A percentile compares a stretch with the other conserved stretches of the same genome.
These are phyloP conservation scores for Agriopis leucophaearia DNA, from an alignment of 2,888 invertebrate species.

Conservation along the genomic window DNA sequence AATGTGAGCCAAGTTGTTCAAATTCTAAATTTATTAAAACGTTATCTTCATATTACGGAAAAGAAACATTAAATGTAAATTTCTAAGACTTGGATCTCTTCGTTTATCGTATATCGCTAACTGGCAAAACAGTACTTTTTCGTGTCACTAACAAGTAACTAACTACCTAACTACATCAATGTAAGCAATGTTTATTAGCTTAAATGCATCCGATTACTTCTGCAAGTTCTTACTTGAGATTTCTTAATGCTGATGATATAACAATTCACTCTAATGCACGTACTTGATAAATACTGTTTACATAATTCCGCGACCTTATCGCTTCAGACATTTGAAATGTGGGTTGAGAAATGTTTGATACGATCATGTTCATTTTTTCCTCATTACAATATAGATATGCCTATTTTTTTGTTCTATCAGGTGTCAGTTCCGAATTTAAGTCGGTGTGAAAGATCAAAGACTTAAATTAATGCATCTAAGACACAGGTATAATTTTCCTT, in stretches of 20 bases:
- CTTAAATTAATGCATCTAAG: no score
- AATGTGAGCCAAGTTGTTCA: neutral
- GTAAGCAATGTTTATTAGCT: constrained; percentile 20
- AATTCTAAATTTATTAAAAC: neutral
- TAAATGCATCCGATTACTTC: constrained; percentile 11
- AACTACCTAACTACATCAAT: constrained; percentile 2
- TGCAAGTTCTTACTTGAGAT: constrained; percentile 51
- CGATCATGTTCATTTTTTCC: constrained; percentile 41
- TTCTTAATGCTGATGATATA: constrained; percentile 68
- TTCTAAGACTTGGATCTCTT: neutral
- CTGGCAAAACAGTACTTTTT: constrained; percentile 14
- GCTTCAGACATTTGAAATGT: constrained; percentile 58
- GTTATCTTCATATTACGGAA: neutral
- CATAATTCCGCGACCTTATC: constrained; percentile 77
- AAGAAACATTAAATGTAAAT: neutral
- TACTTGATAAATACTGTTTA: constrained; percentile 67
- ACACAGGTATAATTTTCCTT: no score
- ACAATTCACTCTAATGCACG: constrained; percentile 67
- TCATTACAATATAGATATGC: constrained; percentile 16
- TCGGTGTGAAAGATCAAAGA: no score
- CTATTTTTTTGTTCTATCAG: neutral
- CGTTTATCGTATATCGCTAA: constrained; percentile 15
- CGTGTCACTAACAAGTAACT: neutral
- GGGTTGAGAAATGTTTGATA: constrained; percentile 61
- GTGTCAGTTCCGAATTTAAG: no score